Evolutionary conservation across 2,888 invertebrate genomes (phyloP).

Genomic region (Keiferia lycopersicella): DNA sequence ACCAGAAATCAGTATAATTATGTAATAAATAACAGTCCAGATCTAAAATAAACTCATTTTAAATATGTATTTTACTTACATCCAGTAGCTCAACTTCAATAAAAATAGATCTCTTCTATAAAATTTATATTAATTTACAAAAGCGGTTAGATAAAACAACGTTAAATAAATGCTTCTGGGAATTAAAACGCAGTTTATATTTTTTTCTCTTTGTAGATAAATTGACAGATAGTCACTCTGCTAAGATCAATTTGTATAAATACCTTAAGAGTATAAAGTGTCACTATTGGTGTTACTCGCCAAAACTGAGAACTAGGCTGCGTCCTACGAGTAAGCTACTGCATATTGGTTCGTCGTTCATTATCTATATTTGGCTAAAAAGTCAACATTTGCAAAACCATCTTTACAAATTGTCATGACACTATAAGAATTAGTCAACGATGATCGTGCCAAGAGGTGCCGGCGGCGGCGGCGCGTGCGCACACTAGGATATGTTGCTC

Average conservation of each 20-base stretch:
- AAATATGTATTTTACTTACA: constrained; percentile 48
- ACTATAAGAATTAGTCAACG: constrained; percentile 79
- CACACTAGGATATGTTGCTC: constrained; percentile 70
- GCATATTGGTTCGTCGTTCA: constrained; percentile 80
- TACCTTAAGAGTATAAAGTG: constrained; percentile 76
- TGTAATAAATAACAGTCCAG: constrained; percentile 72
- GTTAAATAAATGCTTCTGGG: constrained; percentile 77
- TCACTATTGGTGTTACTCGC: constrained; percentile 78
- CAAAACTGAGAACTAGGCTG: constrained; percentile 78
- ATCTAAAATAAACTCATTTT: constrained; percentile 57
- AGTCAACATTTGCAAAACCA: constrained; percentile 80
- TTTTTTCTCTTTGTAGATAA: constrained; percentile 68
- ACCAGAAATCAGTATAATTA: constrained; percentile 75
- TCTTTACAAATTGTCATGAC: constrained; percentile 79
- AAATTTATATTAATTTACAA: constrained; percentile 80
- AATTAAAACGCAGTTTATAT: constrained; percentile 68
- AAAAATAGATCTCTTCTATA: constrained; percentile 82
- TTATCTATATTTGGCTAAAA: constrained; percentile 80
- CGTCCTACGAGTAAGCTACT: constrained; percentile 78
- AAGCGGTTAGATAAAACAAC: constrained; percentile 75
- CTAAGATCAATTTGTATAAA: constrained; percentile 72
- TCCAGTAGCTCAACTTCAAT: constrained; percentile 76
- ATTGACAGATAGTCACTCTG: constrained; percentile 78
- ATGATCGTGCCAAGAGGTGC: constrained; percentile 61
- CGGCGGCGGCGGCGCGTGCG: constrained; percentile 59